Evolutionary conservation across 2,113 vertebrate genomes (phyloP).

Genomic region (Mesocricetus auratus): DNA sequence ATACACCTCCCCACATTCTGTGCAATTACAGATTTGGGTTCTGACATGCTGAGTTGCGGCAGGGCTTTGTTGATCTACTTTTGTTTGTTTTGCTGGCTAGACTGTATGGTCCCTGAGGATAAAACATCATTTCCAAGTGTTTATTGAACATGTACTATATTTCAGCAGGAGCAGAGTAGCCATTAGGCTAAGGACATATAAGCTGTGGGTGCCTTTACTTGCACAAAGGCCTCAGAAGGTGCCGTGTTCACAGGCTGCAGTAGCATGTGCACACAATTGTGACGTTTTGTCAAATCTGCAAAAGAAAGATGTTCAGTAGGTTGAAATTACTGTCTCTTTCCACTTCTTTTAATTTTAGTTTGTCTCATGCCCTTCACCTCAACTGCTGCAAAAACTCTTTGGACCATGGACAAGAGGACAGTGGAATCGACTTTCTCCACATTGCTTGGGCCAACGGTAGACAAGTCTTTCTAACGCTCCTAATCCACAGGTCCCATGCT

Average conservation of each 20-base stretch:
- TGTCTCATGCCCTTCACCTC: too few relatives aligned
- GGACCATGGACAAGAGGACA: too few relatives aligned
- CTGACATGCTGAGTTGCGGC: neutral
- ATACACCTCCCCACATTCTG: neutral
- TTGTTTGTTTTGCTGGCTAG: constrained; percentile 24
- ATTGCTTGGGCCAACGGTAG: too few relatives aligned
- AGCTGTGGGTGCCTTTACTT: neutral
- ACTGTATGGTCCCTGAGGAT: neutral
- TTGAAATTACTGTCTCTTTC: neutral
- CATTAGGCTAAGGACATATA: neutral
- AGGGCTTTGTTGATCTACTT: neutral
- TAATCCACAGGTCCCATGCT: too few relatives aligned
- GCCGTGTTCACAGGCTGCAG: neutral
- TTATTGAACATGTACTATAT: constrained; percentile 44
- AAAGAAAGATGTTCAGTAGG: neutral
- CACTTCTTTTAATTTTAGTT: neutral
- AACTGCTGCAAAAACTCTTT: too few relatives aligned
- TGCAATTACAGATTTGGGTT: neutral
- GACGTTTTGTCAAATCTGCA: constrained; percentile 2
- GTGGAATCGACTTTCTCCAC: too few relatives aligned
- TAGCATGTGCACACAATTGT: neutral
- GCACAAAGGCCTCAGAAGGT: neutral
- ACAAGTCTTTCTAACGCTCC: too few relatives aligned
- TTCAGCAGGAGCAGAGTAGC: neutral
- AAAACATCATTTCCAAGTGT: neutral